phyloP scores from a whole-genome alignment of 2,888 invertebrate genomes.

The Argyresthia goedartella region DNA sequence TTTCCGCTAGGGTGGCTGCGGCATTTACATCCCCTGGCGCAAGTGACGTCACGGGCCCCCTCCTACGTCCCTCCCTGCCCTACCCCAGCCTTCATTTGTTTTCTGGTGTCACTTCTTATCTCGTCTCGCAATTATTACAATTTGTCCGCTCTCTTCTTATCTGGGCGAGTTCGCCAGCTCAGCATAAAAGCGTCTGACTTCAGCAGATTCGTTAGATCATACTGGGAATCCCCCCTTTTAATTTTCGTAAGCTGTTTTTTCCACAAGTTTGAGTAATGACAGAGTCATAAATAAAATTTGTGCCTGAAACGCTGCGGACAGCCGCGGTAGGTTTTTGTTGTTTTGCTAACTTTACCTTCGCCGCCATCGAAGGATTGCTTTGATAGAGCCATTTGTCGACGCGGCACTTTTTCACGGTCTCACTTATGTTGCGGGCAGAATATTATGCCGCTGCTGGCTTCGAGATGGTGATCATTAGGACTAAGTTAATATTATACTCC shows the following conservation, averaged over 20 bases:
- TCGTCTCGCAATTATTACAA: constrained; percentile 70
- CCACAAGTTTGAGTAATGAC: constrained; percentile 57
- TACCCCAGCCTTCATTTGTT: constrained; percentile 64
- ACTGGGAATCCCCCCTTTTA: constrained; percentile 47
- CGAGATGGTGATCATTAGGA: too few species aligned
- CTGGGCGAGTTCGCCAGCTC: constrained; percentile 60
- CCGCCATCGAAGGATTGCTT: constrained; percentile 35
- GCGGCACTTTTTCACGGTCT: constrained; percentile 12
- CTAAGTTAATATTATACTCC: too few species aligned
- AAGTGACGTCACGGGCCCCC: constrained; percentile 46
- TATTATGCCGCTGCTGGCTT: too few species aligned
- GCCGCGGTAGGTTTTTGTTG: constrained; percentile 41
- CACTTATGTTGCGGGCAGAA: too few species aligned
- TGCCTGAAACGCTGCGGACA: constrained; percentile 44
- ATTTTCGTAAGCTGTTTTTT: constrained; percentile 39
- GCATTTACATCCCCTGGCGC: constrained; percentile 24
- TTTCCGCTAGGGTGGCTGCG: constrained; percentile 23
- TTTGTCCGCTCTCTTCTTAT: constrained; percentile 70
- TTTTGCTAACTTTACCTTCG: constrained; percentile 45
- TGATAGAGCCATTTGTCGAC: constrained; percentile 30
- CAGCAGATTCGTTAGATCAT: constrained; percentile 63
- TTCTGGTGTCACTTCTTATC: constrained; percentile 70
- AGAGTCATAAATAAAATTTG: constrained; percentile 50
- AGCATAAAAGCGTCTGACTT: constrained; percentile 60
- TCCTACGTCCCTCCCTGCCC: constrained; percentile 19